A percentile compares a stretch with the other conserved stretches of the same genome.
Evolutionary conservation across 2,797 vertebrate species (phyloP).

Genomic region (Rhinogobio ventralis): DNA sequence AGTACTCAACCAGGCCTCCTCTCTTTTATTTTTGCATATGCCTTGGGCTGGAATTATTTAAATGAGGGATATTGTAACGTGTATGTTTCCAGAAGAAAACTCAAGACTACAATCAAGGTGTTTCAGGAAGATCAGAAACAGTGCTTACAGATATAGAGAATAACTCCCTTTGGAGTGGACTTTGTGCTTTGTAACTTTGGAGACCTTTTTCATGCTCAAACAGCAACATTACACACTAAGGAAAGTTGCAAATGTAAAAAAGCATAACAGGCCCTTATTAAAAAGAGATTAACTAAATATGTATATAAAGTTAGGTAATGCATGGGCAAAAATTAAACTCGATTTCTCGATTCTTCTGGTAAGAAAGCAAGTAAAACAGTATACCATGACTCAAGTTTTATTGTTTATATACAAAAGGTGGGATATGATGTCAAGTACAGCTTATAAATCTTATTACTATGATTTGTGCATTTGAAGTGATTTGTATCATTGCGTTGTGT

Average conservation of each 20-base stretch:
- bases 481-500: conserved; percentile 9
- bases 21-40: not conserved
- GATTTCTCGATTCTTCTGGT: not conserved
- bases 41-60: not conserved
- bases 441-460: not conserved
- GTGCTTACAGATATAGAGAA: not conserved
- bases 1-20: no score
- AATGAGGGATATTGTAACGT: not conserved
- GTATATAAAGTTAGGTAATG: not conserved
- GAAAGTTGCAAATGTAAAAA: not conserved
- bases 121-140: not conserved
- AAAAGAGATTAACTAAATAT: not conserved
- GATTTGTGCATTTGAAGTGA: not conserved
- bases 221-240: not conserved
- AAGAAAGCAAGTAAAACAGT: not conserved
- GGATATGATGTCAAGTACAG: not conserved
- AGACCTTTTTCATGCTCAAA: not conserved
- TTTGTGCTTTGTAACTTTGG: not conserved
- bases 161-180: not conserved
- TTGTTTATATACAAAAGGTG: not conserved
- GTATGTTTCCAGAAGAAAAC: not conserved
- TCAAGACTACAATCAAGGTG: not conserved
- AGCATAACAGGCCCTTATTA: not conserved
- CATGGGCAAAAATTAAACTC: not conserved
- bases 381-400: not conserved